A percentile compares a stretch with the other conserved stretches of the same genome.
Conservation (phyloP, 2,113 vertebrate genomes). For the Ranitomeya imitator region DNA sequence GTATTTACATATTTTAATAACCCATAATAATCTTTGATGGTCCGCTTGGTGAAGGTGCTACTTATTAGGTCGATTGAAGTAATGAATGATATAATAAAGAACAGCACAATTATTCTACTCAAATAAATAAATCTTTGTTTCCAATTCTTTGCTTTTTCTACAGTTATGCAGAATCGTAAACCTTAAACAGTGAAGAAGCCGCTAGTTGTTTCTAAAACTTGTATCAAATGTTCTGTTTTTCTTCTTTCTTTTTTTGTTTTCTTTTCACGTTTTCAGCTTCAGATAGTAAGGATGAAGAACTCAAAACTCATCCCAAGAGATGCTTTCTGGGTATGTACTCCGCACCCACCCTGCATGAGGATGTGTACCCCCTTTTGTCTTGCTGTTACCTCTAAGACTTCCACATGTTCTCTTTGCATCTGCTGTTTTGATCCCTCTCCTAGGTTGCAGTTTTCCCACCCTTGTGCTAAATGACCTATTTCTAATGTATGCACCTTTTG, state of each 20-base stretch:
- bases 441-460: background rate
- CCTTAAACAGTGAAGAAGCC: background rate
- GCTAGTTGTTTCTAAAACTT: slow-evolving; percentile 38
- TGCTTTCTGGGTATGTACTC: slow-evolving; percentile 93
- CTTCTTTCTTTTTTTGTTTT: slow-evolving; percentile 60
- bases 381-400: background rate
- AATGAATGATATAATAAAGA: background rate
- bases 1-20: background rate
- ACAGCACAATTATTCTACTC: background rate
- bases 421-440: background rate
- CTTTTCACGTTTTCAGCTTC: slow-evolving; percentile 75
- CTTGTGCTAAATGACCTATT: background rate
- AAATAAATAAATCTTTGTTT: background rate
- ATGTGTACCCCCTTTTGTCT: slow-evolving; percentile 35
- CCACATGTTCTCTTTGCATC: background rate
- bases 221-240: slow-evolving; percentile 70
- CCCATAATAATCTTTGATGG: background rate
- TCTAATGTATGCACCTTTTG: background rate
- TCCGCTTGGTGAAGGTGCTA: background rate
- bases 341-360: slow-evolving; percentile 66
- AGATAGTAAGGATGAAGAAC: slow-evolving; percentile 95
- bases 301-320: slow-evolving; percentile 87
- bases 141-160: background rate
- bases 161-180: background rate
- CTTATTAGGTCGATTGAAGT: background rate